Percentiles rank a stretch among this genome's conserved stretches.
Conservation (phyloP, 2,113 vertebrate genomes). For the Vireo altiloquus region DNA sequence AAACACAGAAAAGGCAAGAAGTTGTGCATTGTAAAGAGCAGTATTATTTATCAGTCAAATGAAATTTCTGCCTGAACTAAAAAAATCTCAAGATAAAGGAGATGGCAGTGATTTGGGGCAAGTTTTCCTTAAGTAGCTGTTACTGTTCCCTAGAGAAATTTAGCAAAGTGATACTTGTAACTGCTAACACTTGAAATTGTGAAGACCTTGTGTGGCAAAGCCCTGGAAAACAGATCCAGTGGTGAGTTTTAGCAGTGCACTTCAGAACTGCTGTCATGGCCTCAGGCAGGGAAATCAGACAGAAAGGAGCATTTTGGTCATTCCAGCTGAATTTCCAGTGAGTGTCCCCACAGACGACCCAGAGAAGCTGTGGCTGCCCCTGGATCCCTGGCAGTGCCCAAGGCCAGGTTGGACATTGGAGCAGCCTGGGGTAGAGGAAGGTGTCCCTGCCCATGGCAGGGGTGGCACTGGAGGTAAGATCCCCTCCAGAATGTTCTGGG, state of each 20-base stretch:
- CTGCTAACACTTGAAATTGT: neutral
- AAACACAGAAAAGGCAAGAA: neutral
- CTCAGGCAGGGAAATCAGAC: neutral
- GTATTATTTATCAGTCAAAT: neutral
- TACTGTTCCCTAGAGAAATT: neutral
- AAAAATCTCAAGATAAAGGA: neutral
- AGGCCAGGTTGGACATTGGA: neutral
- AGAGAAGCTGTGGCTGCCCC: neutral
- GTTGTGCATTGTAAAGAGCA: neutral
- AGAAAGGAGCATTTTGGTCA: neutral
- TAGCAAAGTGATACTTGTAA: neutral
- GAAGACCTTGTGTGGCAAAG: neutral
- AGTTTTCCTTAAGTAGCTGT: neutral
- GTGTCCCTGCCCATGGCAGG: neutral
- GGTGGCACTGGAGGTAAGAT: neutral
- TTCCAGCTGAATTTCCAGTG: neutral
- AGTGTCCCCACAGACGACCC: neutral
- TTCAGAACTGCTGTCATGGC: neutral
- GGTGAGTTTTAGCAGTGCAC: neutral
- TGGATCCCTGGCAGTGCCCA: neutral
- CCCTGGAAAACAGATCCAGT: neutral
- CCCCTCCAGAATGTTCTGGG: neutral
- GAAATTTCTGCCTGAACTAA: neutral
- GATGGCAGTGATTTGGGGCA: neutral
- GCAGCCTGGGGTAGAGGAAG: accelerated